phyloP scores from a whole-genome alignment of 2,888 invertebrate genomes.

The Mesorhabditis belari region DNA sequence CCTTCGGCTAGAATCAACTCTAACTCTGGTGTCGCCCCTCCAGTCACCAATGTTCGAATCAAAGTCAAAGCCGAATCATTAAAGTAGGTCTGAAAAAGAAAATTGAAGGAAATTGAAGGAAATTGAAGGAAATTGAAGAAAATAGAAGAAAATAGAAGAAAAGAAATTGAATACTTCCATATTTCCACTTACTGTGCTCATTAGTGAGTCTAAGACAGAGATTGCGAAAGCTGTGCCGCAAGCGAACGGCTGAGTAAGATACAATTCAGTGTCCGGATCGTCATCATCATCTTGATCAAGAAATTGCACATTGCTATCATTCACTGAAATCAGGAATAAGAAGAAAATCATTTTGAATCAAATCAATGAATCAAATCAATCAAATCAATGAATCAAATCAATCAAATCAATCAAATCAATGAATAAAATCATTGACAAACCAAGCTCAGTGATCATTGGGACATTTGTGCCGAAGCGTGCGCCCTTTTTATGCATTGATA shows the following conservation, averaged over 20 bases:
- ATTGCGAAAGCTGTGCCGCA: constrained; percentile 99
- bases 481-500: constrained; percentile 73
- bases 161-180: too few species aligned
- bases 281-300: constrained; percentile 83
- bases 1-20: constrained; percentile 96
- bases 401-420: too few species aligned
- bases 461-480: constrained; percentile 97
- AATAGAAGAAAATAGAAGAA: background rate
- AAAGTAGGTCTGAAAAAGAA: constrained; percentile 80
- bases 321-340: constrained; percentile 65
- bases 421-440: constrained; percentile 57
- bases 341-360: too few species aligned
- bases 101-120: background rate
- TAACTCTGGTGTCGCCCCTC: constrained; percentile 97
- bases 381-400: too few species aligned
- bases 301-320: constrained; percentile 90
- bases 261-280: constrained; percentile 98
- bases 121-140: background rate
- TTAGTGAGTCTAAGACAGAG: constrained; percentile 96
- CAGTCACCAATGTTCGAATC: constrained; percentile 96
- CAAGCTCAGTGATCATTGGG: constrained; percentile 89
- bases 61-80: constrained; percentile 99
- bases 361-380: too few species aligned
- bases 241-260: constrained; percentile 98
- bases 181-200: constrained; percentile 82